Evolutionary conservation across 2,797 vertebrate species (phyloP).

Genomic region (Tokudaia muenninki): DNA sequence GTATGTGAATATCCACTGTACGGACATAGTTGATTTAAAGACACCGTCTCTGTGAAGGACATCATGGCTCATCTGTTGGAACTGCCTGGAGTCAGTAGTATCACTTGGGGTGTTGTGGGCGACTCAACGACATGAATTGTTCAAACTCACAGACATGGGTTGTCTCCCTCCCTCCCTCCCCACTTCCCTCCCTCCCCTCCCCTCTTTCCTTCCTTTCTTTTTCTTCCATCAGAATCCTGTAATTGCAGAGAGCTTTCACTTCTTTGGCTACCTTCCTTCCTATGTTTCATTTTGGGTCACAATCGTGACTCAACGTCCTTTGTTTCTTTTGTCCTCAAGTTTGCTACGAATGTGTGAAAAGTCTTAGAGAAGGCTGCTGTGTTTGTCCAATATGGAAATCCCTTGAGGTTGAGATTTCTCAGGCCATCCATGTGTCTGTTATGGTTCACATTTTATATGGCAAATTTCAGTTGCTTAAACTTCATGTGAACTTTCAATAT

Average conservation of each 20-base stretch:
- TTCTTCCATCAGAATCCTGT: neutral
- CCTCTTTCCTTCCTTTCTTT: neutral
- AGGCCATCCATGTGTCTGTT: slow-evolving; percentile 16
- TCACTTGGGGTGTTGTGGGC: neutral
- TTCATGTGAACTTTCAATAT: slow-evolving; percentile 51
- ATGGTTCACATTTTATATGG: neutral
- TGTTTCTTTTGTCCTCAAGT: neutral
- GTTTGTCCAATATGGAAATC: neutral
- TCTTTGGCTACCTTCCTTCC: neutral
- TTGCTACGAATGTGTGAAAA: neutral
- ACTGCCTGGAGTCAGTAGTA: neutral
- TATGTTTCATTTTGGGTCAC: neutral
- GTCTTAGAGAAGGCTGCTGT: neutral
- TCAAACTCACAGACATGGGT: neutral
- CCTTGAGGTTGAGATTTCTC: slow-evolving; percentile 43
- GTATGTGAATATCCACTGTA: neutral
- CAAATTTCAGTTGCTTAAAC: slow-evolving; percentile 17
- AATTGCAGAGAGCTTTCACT: neutral
- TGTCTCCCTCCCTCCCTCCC: neutral
- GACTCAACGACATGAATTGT: neutral
- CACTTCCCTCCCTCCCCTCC: too few relatives aligned
- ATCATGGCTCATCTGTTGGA: neutral
- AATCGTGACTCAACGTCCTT: neutral
- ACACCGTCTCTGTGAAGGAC: neutral
- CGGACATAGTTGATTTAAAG: neutral